Evolutionary conservation across 2,888 invertebrate species (phyloP).

Genomic region (Dicranocentrus wangi): DNA sequence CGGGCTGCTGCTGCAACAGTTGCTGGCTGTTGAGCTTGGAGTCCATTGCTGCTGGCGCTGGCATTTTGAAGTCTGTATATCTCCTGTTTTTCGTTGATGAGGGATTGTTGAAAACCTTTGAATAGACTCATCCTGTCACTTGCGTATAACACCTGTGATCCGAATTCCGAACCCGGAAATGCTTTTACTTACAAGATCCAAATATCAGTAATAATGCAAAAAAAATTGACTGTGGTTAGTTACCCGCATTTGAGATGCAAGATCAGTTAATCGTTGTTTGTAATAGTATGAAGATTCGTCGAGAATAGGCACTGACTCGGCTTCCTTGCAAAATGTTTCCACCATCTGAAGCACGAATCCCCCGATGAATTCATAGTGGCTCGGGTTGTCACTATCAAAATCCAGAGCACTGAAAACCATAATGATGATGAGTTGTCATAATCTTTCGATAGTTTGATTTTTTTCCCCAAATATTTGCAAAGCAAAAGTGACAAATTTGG

Average conservation of each 20-base stretch:
- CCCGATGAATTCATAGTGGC: slow-evolving; percentile 3
- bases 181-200: too few relatives aligned
- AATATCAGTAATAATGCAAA: too few relatives aligned
- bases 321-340: not conserved
- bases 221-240: too few relatives aligned
- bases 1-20: slow-evolving; percentile 1
- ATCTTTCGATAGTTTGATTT: too few relatives aligned
- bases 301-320: not conserved
- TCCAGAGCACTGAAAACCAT: slow-evolving; percentile 25
- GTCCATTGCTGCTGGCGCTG: slow-evolving; percentile 3
- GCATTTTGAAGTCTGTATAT: not conserved
- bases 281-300: not conserved
- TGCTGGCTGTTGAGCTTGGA: too few relatives aligned
- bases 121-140: not conserved
- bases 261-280: not conserved
- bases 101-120: not conserved
- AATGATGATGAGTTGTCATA: too few relatives aligned
- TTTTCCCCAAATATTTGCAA: too few relatives aligned
- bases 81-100: slow-evolving; percentile 1
- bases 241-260: slow-evolving; percentile 2
- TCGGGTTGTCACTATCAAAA: slow-evolving; percentile 7
- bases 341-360: slow-evolving; percentile 8
- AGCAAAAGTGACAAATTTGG: not conserved
- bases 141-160: not conserved
- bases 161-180: too few relatives aligned